phyloP scores from a whole-genome alignment of 2,888 invertebrate species.

The Stenchaetothrips biformis region DNA sequence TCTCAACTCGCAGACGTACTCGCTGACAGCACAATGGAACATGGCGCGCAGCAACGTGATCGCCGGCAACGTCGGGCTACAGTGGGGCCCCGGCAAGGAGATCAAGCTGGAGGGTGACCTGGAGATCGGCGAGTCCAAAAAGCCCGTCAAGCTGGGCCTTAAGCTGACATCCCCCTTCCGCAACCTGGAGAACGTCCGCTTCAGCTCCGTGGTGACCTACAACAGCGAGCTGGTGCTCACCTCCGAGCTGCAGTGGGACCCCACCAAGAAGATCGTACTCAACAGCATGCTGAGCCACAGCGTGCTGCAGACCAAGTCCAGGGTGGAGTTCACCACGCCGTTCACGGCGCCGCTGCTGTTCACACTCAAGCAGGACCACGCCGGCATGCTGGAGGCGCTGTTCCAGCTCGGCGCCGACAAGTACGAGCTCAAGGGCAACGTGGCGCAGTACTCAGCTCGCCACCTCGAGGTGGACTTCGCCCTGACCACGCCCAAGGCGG shows the following conservation, averaged over 20 bases:
- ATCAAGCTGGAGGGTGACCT: neutral
- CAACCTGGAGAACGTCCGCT: neutral
- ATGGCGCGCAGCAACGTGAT: slow-evolving; percentile 1
- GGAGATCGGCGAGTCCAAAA: slow-evolving; percentile 3
- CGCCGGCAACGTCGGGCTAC: neutral
- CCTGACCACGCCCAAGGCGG: neutral
- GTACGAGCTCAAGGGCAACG: neutral
- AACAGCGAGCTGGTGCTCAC: neutral
- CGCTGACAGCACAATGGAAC: slow-evolving; percentile 28
- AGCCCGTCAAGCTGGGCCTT: neutral
- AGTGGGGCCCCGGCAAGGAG: neutral
- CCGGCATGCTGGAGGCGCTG: neutral
- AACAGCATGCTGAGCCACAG: slow-evolving; percentile 15
- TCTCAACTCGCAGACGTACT: slow-evolving; percentile 26
- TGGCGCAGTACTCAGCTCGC: neutral
- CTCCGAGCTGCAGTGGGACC: neutral
- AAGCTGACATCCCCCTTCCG: neutral
- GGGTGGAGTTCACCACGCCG: neutral
- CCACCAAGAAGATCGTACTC: neutral
- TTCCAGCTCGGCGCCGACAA: slow-evolving; percentile 6
- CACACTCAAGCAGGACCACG: neutral
- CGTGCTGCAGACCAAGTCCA: neutral
- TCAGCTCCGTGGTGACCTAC: neutral
- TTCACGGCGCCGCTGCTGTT: neutral
- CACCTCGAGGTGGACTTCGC: neutral